A percentile compares a stretch with the other conserved stretches of the same genome.
phyloP scores from a whole-genome alignment of 1,140 invertebrate genomes.

The Ridgeia piscesae region DNA sequence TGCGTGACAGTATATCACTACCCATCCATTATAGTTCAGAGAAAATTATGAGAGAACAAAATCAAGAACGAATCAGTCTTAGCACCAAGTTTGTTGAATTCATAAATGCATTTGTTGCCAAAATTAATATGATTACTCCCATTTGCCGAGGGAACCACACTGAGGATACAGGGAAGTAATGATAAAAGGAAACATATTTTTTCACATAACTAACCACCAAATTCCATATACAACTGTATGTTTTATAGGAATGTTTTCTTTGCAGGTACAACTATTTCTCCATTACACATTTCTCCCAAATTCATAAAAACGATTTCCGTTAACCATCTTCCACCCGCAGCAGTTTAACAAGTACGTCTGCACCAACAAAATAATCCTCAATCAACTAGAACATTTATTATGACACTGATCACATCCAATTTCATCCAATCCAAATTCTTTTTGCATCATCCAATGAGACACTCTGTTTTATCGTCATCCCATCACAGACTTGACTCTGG shows the following conservation, averaged over 20 bases:
- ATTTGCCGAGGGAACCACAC: neutral
- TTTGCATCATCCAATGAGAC: neutral
- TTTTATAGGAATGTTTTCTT: too few relatives aligned
- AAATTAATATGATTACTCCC: neutral
- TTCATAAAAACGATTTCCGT: too few relatives aligned
- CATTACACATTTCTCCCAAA: too few relatives aligned
- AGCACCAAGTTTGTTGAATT: neutral
- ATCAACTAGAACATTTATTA: neutral
- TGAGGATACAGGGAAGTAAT: too few relatives aligned
- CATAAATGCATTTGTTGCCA: neutral
- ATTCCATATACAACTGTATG: too few relatives aligned
- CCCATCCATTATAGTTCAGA: neutral
- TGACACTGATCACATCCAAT: neutral
- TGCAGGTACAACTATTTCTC: too few relatives aligned
- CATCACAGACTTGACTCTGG: conserved; percentile 37
- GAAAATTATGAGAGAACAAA: too few relatives aligned
- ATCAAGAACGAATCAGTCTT: neutral
- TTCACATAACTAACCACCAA: neutral
- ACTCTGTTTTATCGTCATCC: neutral
- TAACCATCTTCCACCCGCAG: neutral
- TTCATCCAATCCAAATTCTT: neutral
- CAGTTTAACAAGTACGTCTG: neutral
- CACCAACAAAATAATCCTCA: neutral
- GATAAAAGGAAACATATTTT: neutral
- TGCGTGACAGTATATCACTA: too few relatives aligned